phyloP scores from a whole-genome alignment of 2,888 invertebrate species.

The Amblyjoppa proteus region DNA sequence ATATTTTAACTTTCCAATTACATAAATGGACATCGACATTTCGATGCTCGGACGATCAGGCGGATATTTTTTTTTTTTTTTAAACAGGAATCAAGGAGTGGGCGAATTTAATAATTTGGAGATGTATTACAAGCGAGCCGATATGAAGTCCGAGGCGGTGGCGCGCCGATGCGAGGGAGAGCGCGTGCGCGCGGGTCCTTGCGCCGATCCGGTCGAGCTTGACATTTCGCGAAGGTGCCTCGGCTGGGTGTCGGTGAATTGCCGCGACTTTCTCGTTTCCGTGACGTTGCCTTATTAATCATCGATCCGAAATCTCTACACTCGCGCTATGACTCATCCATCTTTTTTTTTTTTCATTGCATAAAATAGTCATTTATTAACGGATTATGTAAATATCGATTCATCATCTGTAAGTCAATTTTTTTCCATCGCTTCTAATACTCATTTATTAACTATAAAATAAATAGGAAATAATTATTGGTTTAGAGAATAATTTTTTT shows the following conservation, averaged over 20 bases:
- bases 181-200: constrained; percentile 36
- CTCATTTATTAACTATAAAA: background rate
- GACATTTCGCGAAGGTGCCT: constrained; percentile 70
- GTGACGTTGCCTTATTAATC: constrained; percentile 50
- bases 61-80: background rate
- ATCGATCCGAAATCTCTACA: constrained; percentile 25
- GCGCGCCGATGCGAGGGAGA: background rate
- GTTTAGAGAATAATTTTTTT: too few relatives aligned
- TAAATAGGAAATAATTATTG: background rate
- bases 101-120: constrained; percentile 24
- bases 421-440: background rate
- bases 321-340: background rate
- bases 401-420: background rate
- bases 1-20: constrained; percentile 35
- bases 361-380: too few relatives aligned
- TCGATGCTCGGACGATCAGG: background rate
- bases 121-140: constrained; percentile 15
- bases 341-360: background rate
- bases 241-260: constrained; percentile 40
- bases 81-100: constrained; percentile 24
- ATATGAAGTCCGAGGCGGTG: background rate
- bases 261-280: constrained; percentile 40
- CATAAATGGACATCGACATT: constrained; percentile 10
- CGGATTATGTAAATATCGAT: background rate
- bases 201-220: constrained; percentile 60